Evolutionary conservation across 2,797 vertebrate species (phyloP), one percentile per base, ranked within the genome.

Genomic region (Acridotheres tristis): DNA sequence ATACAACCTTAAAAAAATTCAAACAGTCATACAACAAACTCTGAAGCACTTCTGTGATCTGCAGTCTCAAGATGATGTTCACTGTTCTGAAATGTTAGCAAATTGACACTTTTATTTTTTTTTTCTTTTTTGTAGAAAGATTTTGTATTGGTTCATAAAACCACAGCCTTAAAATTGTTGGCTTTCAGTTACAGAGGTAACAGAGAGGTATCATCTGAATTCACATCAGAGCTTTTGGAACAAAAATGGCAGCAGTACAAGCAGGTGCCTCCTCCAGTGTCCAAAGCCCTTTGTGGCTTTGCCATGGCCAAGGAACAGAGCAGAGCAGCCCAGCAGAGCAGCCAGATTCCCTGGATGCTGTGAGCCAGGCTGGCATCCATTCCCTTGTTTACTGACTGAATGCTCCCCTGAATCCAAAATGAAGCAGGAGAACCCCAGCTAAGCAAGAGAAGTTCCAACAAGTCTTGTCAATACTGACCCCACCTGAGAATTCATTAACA

Each of bases 131-230:
- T 85, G 79, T 97, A 97, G 90, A 97, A 98, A 97, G 93, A 47
- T 90, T 96, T 93, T 96, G 95, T 96, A 96, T 48, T 90, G 94
- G 96, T 94, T 96, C 97, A 93, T 91, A 97, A 97, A 97, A 97
- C 95, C 95, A 96, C 89, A 94, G 96, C 93, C 96, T 97, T 92
- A 94, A 97, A 98, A 96, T 59, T 45, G 96, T 97, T 98, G 97
- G 97, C 97, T 97, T 97, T 97, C 88, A 89, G 85, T 96, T 96
- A 96, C 90, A 95, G 96, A 97, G 96, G 97, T 97, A 97, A 97
- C 96, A 94, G 94, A 97, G 97, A 98, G 97, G 97, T 97, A 97
- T 96, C 90, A 95, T 96, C 86, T 97, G 97, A 98, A 97, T 53
- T 93, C 84, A 97, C 93, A 97, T 96, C 96, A 97, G 95, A 97